A percentile compares a stretch with the other conserved stretches of the same genome.
These are phyloP conservation scores for Himantopus leucocephalus DNA, from an alignment of 2,113 vertebrate species.

Conservation along the genomic window DNA sequence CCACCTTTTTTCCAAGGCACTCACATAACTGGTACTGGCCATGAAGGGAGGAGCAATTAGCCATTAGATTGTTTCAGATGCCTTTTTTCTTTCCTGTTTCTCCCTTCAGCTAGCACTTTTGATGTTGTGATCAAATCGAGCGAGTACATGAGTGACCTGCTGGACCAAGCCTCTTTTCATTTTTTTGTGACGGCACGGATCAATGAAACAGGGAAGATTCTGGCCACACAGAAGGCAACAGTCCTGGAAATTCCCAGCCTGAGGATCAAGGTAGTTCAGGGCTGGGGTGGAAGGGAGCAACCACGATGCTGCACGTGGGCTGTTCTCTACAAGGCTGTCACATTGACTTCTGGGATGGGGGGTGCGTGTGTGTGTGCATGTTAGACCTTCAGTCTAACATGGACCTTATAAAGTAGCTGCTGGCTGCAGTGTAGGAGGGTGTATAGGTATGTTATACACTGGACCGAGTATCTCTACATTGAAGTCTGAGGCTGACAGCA, in stretches of 20 bases:
- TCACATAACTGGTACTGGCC: background rate
- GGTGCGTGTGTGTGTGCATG: fast-evolving
- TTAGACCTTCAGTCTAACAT: background rate
- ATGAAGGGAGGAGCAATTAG: background rate
- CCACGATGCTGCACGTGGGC: fast-evolving
- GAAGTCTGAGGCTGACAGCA: background rate
- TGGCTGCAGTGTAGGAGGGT: background rate
- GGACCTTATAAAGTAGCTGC: background rate
- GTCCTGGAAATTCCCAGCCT: conserved; percentile 81
- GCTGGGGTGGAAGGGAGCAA: background rate
- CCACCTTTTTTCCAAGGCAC: background rate
- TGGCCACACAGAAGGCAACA: conserved; percentile 82
- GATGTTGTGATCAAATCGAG: conserved; percentile 72
- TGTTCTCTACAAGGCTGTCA: background rate
- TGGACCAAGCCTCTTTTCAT: conserved; percentile 91
- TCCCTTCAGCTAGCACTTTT: conserved; percentile 75
- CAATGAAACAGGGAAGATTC: conserved; percentile 80
- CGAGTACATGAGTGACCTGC: conserved; percentile 83
- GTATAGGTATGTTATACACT: too few species aligned
- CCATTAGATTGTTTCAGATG: background rate
- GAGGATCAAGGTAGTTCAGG: conserved; percentile 79
- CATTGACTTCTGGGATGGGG: background rate
- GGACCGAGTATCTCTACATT: background rate
- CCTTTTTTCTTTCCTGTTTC: background rate
- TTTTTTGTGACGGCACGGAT: conserved; percentile 89